These are phyloP conservation scores for Apantesis nais DNA, from an alignment of 2,888 invertebrate species.

Conservation along the genomic window DNA sequence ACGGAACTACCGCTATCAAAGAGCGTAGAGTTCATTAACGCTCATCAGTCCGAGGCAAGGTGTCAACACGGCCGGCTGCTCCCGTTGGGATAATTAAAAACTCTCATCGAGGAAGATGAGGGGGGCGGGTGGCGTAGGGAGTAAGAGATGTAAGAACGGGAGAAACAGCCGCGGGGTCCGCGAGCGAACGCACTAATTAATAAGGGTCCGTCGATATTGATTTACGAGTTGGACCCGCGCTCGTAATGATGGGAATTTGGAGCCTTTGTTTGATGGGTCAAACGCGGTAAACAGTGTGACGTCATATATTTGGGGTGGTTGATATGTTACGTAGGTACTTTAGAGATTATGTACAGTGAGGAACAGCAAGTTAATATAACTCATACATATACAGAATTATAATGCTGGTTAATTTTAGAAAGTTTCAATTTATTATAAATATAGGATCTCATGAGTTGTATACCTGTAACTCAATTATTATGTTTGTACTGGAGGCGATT, in stretches of 20 bases:
- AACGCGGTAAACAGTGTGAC: constrained; percentile 16
- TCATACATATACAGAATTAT: background rate
- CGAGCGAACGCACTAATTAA: constrained; percentile 83
- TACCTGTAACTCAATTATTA: too few relatives aligned
- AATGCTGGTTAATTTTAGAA: background rate
- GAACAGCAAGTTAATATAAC: too few relatives aligned
- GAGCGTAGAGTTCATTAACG: constrained; percentile 50
- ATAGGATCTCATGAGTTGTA: background rate
- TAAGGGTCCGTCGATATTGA: constrained; percentile 85
- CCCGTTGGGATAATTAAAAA: constrained; percentile 80
- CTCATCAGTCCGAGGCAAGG: constrained; percentile 61
- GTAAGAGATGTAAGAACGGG: constrained; percentile 32
- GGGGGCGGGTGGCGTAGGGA: constrained; percentile 34
- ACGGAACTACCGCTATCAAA: constrained; percentile 31
- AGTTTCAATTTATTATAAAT: too few relatives aligned
- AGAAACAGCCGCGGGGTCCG: constrained; percentile 55
- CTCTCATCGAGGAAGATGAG: constrained; percentile 66
- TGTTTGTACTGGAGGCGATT: too few relatives aligned
- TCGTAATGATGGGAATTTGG: constrained; percentile 48
- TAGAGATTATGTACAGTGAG: background rate
- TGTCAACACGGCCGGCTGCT: constrained; percentile 66
- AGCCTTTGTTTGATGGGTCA: constrained; percentile 41
- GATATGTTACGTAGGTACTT: background rate
- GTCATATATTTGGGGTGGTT: constrained; percentile 5
- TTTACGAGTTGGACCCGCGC: constrained; percentile 73